These are phyloP conservation scores for Gnathonemus longibarbis DNA, from an alignment of 2,113 vertebrate species.

Conservation along the genomic window DNA sequence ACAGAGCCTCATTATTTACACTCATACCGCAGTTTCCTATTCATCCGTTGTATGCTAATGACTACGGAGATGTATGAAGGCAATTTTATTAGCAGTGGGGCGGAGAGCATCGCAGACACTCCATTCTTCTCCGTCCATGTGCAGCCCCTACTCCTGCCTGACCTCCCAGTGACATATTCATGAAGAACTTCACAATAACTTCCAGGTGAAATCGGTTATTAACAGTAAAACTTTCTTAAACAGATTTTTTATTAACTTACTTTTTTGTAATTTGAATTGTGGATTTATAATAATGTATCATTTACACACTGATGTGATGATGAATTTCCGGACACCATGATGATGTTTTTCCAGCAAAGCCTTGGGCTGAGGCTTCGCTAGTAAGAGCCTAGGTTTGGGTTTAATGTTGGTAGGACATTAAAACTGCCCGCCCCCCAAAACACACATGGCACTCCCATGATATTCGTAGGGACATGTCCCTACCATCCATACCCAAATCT, in stretches of 20 bases:
- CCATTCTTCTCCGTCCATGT: not conserved
- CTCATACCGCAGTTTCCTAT: not conserved
- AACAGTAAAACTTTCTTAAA: not conserved
- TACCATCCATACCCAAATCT: not conserved
- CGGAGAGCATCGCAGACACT: not conserved
- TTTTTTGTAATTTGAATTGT: not conserved
- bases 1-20: slow-evolving; percentile 4
- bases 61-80: not conserved
- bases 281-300: not conserved
- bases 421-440: not conserved
- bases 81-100: slow-evolving; percentile 2
- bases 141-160: not conserved
- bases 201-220: not conserved
- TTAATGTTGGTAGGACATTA: not conserved
- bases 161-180: not conserved
- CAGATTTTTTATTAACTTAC: not conserved
- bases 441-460: not conserved
- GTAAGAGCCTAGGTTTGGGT: not conserved
- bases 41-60: slow-evolving; percentile 1
- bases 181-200: slow-evolving; percentile 9
- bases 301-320: not conserved
- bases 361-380: not conserved
- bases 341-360: not conserved
- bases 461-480: not conserved
- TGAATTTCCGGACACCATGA: not conserved